These are phyloP conservation scores for Dolomedes plantarius DNA, from an alignment of 2,888 invertebrate species.

Conservation along the genomic window DNA sequence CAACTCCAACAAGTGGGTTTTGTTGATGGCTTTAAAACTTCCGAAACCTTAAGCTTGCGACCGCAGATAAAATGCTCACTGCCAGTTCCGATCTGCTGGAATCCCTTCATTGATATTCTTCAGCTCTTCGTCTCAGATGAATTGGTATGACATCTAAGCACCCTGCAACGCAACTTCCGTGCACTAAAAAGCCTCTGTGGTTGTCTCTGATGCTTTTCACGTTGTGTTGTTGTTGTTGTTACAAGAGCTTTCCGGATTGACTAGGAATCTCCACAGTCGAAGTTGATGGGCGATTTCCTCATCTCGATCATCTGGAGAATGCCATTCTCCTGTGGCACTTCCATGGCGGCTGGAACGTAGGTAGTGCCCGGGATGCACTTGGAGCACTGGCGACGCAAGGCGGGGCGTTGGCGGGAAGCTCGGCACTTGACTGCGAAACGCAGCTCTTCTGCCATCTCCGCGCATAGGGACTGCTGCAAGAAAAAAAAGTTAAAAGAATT, in stretches of 20 bases:
- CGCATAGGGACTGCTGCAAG: constrained; percentile 88
- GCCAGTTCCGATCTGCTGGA: too few species aligned
- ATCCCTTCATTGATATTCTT: too few species aligned
- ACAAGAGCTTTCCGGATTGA: constrained; percentile 26
- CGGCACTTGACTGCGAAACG: constrained; percentile 92
- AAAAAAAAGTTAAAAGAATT: too few species aligned
- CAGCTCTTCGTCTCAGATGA: too few species aligned
- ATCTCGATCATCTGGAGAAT: constrained; percentile 72
- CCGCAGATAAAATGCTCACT: too few species aligned
- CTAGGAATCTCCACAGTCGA: constrained; percentile 72
- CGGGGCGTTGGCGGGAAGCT: constrained; percentile 85
- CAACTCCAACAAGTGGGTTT: too few species aligned
- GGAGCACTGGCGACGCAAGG: constrained; percentile 85
- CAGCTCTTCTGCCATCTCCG: constrained; percentile 95
- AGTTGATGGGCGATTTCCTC: constrained; percentile 71
- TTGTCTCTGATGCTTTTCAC: neutral
- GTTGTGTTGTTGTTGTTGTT: constrained; percentile 21
- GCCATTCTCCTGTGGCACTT: constrained; percentile 72
- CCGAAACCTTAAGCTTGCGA: too few species aligned
- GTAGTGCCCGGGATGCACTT: constrained; percentile 84
- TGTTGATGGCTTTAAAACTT: too few species aligned
- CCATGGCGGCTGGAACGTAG: constrained; percentile 72
- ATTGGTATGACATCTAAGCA: neutral
- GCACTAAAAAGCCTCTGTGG: neutral
- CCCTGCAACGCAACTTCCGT: neutral